Evolutionary conservation across 1,140 invertebrate genomes (phyloP), one percentile per base, ranked within the genome.

Genomic region (Frieseomelitta varia): DNA sequence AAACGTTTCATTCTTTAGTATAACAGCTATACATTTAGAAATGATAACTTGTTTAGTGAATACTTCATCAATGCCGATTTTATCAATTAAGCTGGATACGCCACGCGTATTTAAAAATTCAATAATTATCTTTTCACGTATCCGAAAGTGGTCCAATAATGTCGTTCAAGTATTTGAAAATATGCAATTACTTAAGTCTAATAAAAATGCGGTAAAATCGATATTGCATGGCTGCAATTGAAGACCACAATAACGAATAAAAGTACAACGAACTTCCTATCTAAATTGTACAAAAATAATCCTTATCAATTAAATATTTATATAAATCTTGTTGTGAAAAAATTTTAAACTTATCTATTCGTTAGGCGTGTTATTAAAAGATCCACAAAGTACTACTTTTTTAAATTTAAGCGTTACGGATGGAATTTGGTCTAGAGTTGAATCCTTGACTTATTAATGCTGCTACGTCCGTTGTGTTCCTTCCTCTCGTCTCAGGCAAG

Each of bases 401-500:
- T 53, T 30, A 19, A 68, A 65, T 58, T 47, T 86, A 77, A 51
- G n/a, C 17, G 1, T 8, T 24, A 39, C 12, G 19, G 21, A 11
- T 77, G 17, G 76, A 63, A 55, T 91, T 90, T 39, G 90, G 90
- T 81, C 89, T 89, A 24, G 92, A 93, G 17, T 86, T 88, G 30
- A 94, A 92, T 75, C 94, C 94, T 87, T 87, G 81, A 17, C 87
- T 91, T 79, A 95, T 90, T 2, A 86, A 83, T 30, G 89, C 87
- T 12, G 96, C 95, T 67, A 97, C 95, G 84, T 97, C 96, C 2
- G 93, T 93, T 0, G 96, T 96, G 83, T 96, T 96, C 84, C 95
- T 96, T 19, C 96, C 96, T 77, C 95, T 95, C 0, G 97, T 97
- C 94, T 97, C 97, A 6, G 97, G 97, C 88, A 97, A 95, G 92